Conservation (phyloP, 2,888 invertebrate genomes). For the Odontocolon sp. region DNA sequence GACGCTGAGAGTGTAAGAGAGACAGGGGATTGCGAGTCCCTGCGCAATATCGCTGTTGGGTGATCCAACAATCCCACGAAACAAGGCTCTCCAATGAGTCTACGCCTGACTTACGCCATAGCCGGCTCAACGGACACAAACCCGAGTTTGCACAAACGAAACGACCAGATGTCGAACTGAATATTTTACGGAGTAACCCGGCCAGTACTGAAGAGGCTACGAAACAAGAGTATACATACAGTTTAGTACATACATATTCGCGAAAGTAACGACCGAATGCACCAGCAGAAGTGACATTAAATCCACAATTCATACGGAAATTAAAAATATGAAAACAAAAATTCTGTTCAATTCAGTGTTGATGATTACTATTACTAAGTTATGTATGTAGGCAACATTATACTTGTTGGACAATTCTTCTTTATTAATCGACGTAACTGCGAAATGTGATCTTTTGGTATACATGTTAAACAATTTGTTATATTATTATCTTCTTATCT, state of each 20-base stretch:
- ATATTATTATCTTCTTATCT: no score
- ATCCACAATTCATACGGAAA: no score
- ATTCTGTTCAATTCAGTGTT: no score
- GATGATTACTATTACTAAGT: no score
- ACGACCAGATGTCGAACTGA: conserved; percentile 78
- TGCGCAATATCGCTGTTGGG: conserved; percentile 66
- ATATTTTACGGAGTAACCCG: conserved; percentile 71
- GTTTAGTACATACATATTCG: no score
- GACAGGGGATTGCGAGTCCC: conserved; percentile 25
- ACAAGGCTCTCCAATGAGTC: conserved; percentile 78
- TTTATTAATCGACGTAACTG: no score
- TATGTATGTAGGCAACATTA: no score
- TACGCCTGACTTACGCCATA: conserved; percentile 79
- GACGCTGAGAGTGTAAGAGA: conserved; percentile 48
- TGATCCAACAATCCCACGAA: conserved; percentile 78
- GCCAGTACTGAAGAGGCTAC: conserved; percentile 26
- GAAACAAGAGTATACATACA: conserved; percentile 31
- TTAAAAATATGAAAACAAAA: no score
- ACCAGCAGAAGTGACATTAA: conserved; percentile 11
- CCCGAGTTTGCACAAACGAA: conserved; percentile 77
- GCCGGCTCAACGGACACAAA: conserved; percentile 77
- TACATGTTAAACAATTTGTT: no score
- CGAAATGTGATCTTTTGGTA: no score
- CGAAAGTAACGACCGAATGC: conserved; percentile 15
- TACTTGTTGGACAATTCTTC: no score